Base-by-base conservation (phyloP, 2,113 vertebrate genomes). In the Cheirogaleus medius region DNA sequence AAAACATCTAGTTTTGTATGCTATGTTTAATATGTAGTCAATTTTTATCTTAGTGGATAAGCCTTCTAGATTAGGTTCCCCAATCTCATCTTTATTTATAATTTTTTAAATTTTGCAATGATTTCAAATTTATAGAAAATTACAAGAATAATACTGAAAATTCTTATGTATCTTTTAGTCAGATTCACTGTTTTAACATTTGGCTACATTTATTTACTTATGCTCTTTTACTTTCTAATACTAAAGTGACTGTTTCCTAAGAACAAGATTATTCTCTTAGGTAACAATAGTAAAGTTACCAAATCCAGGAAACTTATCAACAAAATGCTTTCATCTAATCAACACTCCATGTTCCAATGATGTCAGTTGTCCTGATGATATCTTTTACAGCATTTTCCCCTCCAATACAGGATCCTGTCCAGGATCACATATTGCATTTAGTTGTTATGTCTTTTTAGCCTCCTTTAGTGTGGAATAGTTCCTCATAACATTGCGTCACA, bases 91-190 rank as follows among this genome's bases (percentile, higher is more conserved):
- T 20, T 58, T 69, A 58, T 83, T 54, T 49, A 69, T 86, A 66
- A 34, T 58, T 71, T 94, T 71, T 27, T 3, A 56, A 25, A 54
- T 71, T 96, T 73, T 92, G 13, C 44, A 90, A 7, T 74, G 74
- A 52, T 94, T 97, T 66, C 56, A 90, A 81, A 73, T 82, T 83
- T 64, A 66, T 8, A 77, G 32, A 95, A 84, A 77, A 42, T 44
- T 84, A 2, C 23, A 71, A 34, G 32, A 84, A 64, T 25, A 83
- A 66, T 77, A 49, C 29, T 60, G 3, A 82, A 93, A 87, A 73
- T 58, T 74, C 23, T 29, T 87, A 3, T 78, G 20, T 87, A n/a
- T 27, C 5, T 9, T 93, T 84, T 95, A 44, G 32, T 83, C 83
- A 42, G 49, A 90, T 56, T 92, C 49, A 78, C 17, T 23, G 92